Conservation (phyloP, 2,797 vertebrate genomes). For the Enteromius paludinosus region DNA sequence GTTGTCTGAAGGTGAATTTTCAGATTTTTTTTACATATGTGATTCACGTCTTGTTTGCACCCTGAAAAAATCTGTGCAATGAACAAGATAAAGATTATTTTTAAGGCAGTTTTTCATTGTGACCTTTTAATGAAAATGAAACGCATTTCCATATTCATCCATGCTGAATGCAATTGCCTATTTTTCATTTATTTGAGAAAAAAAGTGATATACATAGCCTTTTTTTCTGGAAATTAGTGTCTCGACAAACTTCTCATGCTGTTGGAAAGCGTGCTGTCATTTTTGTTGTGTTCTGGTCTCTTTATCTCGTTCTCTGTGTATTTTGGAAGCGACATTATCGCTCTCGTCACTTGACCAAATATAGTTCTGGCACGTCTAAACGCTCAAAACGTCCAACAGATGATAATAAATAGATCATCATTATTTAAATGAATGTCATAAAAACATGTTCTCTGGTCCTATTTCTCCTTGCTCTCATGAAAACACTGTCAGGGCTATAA, state of each 20-base stretch:
- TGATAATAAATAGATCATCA: constrained; percentile 61
- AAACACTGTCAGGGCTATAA: neutral
- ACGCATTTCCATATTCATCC: neutral
- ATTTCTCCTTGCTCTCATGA: neutral
- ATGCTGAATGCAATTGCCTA: neutral
- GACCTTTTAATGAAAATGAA: neutral
- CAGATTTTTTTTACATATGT: no score
- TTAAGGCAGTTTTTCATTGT: neutral
- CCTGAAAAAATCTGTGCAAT: neutral
- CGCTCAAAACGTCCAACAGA: constrained; percentile 9
- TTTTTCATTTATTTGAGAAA: neutral
- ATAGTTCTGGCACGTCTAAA: constrained; percentile 38
- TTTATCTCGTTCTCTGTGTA: constrained; percentile 57
- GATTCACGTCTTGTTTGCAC: neutral
- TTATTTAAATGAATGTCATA: constrained; percentile 60
- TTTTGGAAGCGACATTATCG: constrained; percentile 64
- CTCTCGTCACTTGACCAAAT: constrained; percentile 31
- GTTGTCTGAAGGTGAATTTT: neutral
- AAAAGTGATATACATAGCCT: no score
- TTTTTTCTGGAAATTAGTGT: neutral
- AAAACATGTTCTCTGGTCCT: neutral
- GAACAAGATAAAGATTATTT: neutral
- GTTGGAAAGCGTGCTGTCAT: constrained; percentile 7
- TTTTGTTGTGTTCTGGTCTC: constrained; percentile 34
- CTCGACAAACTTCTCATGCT: constrained; percentile 19